Conservation (phyloP, 2,797 vertebrate genomes). For the Chloroceryle amazona region DNA sequence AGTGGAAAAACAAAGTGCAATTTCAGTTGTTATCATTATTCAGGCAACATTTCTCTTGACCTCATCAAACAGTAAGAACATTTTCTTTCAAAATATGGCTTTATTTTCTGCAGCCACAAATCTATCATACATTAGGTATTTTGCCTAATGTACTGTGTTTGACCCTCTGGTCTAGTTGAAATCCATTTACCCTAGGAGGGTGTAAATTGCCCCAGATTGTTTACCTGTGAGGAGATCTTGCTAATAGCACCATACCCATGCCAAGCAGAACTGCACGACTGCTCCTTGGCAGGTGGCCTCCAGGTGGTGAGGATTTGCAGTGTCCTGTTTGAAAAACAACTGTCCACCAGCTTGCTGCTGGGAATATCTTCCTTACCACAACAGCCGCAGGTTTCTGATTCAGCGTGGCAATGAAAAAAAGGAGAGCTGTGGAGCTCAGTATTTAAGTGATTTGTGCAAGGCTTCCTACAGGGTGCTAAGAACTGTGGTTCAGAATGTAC, state of each 20-base stretch:
- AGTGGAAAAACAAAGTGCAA: neutral
- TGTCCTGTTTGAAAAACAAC: neutral
- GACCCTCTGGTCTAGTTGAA: neutral
- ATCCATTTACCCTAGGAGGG: neutral
- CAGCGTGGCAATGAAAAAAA: neutral
- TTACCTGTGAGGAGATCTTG: neutral
- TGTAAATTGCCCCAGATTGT: neutral
- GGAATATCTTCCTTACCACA: neutral
- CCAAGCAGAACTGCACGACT: neutral
- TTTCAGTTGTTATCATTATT: neutral
- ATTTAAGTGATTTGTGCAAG: neutral
- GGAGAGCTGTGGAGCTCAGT: neutral
- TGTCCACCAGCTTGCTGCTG: neutral
- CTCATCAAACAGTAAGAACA: neutral
- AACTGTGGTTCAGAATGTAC: rapidly evolving
- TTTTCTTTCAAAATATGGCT: neutral
- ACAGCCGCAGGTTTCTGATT: neutral
- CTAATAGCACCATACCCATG: neutral
- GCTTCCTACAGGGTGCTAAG: neutral
- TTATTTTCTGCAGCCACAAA: neutral
- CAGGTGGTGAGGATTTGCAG: neutral
- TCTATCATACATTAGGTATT: neutral
- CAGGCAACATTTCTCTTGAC: neutral
- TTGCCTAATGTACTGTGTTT: neutral
- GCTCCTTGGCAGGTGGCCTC: neutral